A percentile compares a stretch with the other conserved stretches of the same genome.
Evolutionary conservation across 2,113 vertebrate genomes (phyloP).

Genomic region (Cynoglossus semilaevis): DNA sequence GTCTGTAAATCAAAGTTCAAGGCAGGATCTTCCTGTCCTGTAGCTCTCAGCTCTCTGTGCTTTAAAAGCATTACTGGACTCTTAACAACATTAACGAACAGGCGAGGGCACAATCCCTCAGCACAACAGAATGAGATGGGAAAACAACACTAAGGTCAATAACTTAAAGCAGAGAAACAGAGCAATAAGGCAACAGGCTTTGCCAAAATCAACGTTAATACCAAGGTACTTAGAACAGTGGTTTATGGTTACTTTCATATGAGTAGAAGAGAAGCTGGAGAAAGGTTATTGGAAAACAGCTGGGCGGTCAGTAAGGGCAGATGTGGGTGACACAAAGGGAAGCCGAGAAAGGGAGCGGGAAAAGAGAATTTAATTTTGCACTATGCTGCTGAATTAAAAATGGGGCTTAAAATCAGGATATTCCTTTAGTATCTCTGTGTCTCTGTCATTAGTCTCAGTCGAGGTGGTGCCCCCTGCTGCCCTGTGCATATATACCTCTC

Average conservation of each 20-base stretch:
- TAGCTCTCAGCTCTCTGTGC: conserved; percentile 34
- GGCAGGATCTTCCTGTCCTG: conserved; percentile 35
- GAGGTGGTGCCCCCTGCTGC: no score
- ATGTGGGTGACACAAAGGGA: no score
- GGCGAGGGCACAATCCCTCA: conserved; percentile 39
- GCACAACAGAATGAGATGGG: conserved; percentile 23
- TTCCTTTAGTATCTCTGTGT: no score
- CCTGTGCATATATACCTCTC: no score
- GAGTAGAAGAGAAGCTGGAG: neutral
- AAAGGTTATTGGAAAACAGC: neutral
- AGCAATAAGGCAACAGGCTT: conserved; percentile 15
- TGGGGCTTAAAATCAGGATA: no score
- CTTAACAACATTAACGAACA: conserved; percentile 44
- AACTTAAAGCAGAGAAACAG: conserved; percentile 8
- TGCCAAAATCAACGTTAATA: neutral
- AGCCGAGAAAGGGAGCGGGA: no score
- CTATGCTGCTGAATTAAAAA: no score
- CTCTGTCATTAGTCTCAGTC: no score
- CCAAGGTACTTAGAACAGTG: neutral
- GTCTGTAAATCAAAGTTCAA: conserved; percentile 45
- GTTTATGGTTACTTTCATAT: neutral
- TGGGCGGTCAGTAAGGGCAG: no score
- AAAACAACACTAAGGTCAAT: conserved; percentile 28
- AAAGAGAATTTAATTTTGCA: no score
- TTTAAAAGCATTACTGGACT: conserved; percentile 40